A percentile compares a stretch with the other conserved stretches of the same genome.
Conservation (phyloP, 2,113 vertebrate genomes). For the Zosterops borbonicus region DNA sequence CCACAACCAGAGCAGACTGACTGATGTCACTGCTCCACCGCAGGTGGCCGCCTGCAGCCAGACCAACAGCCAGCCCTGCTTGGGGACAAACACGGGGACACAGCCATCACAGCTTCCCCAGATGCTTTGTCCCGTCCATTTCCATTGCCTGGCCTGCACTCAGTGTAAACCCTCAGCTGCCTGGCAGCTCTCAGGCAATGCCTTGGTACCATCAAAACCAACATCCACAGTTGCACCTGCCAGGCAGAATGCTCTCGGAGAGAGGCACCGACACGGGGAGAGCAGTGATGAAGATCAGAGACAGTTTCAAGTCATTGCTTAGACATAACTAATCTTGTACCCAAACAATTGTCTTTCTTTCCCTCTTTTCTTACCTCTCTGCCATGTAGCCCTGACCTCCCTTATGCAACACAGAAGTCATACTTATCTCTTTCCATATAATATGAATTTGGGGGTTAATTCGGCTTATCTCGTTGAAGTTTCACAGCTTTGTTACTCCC, state of each 20-base stretch:
- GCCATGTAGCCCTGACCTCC: neutral
- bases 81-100: fast-evolving
- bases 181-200: fast-evolving
- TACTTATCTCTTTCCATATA: neutral
- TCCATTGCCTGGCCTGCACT: fast-evolving
- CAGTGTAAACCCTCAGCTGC: neutral
- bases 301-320: neutral
- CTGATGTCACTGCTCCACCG: neutral
- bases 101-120: fast-evolving
- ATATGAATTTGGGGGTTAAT: neutral
- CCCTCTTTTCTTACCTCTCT: neutral
- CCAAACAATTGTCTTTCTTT: neutral
- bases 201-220: neutral
- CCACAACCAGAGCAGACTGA: neutral
- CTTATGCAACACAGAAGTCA: neutral
- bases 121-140: fast-evolving
- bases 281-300: neutral
- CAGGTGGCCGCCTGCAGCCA: neutral
- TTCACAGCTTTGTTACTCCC: neutral
- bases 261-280: fast-evolving
- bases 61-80: neutral
- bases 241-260: neutral
- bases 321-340: neutral
- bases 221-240: neutral
- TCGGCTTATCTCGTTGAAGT: neutral